phyloP scores from a whole-genome alignment of 2,888 invertebrate species.

The Xanthorhoe designata region DNA sequence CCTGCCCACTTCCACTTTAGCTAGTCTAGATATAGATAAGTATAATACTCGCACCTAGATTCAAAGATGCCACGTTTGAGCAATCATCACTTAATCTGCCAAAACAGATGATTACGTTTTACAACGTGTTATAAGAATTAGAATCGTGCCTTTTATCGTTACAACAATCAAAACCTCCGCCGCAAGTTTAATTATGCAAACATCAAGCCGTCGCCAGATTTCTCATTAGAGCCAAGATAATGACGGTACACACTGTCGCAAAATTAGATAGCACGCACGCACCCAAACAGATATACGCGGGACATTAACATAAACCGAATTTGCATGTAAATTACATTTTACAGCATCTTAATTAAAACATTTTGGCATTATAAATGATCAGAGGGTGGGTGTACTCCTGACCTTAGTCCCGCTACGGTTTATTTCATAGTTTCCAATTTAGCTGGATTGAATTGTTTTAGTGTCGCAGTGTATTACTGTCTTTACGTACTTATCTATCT shows the following conservation, averaged over 20 bases:
- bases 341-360: constrained; percentile 87
- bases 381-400: constrained; percentile 72
- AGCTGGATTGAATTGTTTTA: constrained; percentile 38
- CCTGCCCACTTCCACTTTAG: too few species aligned
- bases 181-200: constrained; percentile 85
- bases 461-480: background rate
- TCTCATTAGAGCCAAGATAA: constrained; percentile 86
- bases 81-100: constrained; percentile 11
- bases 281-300: constrained; percentile 85
- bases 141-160: constrained; percentile 77
- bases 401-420: constrained; percentile 69
- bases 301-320: constrained; percentile 87
- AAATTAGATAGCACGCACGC: constrained; percentile 85
- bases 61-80: background rate
- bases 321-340: constrained; percentile 87
- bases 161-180: constrained; percentile 81
- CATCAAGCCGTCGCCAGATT: constrained; percentile 85
- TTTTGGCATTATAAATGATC: constrained; percentile 87
- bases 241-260: constrained; percentile 85
- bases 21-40: too few species aligned
- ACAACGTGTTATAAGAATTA: constrained; percentile 36
- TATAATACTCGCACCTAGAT: background rate
- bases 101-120: constrained; percentile 8
- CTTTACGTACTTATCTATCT: background rate
- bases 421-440: constrained; percentile 75